These are phyloP conservation scores for Mormyrus lacerda DNA, from an alignment of 2,113 vertebrate species.

Conservation along the genomic window DNA sequence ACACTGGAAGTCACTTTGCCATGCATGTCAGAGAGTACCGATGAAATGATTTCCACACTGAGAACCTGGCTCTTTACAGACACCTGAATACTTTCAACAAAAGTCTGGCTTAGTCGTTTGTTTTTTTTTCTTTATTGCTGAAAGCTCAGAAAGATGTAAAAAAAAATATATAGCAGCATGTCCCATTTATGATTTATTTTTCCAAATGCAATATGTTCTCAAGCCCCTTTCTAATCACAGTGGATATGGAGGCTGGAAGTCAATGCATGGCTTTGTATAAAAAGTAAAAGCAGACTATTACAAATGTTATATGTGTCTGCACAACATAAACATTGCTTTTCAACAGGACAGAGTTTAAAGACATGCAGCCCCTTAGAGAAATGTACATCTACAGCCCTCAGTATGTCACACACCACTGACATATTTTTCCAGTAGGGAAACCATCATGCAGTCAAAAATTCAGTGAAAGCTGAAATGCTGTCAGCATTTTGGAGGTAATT, in stretches of 20 bases:
- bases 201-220: not conserved
- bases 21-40: not conserved
- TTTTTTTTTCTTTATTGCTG: not conserved
- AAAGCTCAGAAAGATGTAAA: not conserved
- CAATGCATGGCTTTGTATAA: not conserved
- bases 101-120: not conserved
- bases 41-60: not conserved
- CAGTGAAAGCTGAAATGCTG: slow-evolving; percentile 7
- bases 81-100: not conserved
- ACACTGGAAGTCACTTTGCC: not conserved
- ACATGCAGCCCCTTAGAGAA: not conserved
- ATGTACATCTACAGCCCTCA: not conserved
- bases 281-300: not conserved
- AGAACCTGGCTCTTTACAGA: not conserved
- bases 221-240: not conserved
- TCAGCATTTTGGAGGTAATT: slow-evolving; percentile 14
- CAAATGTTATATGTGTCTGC: not conserved
- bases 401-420: slow-evolving; percentile 1
- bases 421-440: slow-evolving; percentile 4
- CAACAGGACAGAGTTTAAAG: not conserved
- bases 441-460: not conserved
- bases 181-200: not conserved
- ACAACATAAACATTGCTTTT: not conserved
- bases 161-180: not conserved
- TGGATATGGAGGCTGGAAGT: not conserved